Conservation (phyloP, 2,797 vertebrate genomes). For the Pantherophis alleghaniensis region DNA sequence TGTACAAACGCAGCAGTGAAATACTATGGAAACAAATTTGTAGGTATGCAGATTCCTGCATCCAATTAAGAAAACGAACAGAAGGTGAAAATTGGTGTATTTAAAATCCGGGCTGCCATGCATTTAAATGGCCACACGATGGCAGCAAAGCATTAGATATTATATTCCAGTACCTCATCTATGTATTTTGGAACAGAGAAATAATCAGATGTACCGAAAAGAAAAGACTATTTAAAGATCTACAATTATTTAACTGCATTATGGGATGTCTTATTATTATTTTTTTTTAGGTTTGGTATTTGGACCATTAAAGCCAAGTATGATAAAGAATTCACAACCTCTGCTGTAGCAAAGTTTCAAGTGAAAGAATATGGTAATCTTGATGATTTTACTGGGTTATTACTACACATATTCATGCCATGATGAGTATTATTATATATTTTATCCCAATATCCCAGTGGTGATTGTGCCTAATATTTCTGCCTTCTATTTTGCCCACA, state of each 20-base stretch:
- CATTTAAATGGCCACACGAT: not conserved
- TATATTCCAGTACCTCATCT: not conserved
- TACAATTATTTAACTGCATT: not conserved
- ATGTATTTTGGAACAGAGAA: not conserved
- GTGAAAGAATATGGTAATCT: slow-evolving; percentile 90
- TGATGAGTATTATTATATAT: not conserved
- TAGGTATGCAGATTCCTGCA: not conserved
- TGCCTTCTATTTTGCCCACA: not conserved
- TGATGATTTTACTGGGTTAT: not conserved
- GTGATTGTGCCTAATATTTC: not conserved
- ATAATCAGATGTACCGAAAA: not conserved
- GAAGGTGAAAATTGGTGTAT: not conserved
- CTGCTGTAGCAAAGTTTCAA: slow-evolving; percentile 79
- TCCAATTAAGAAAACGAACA: not conserved
- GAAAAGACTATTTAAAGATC: not conserved
- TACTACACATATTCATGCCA: not conserved
- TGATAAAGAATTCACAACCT: slow-evolving; percentile 79
- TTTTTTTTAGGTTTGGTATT: slow-evolving; percentile 77
- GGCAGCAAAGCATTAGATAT: not conserved
- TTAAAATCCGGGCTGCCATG: not conserved
- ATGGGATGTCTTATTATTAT: not conserved
- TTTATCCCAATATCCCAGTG: not conserved
- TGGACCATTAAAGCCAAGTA: slow-evolving; percentile 88
- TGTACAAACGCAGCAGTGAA: not conserved
- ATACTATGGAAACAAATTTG: not conserved